A percentile compares a stretch with the other conserved stretches of the same genome.
Conservation (phyloP, 2,888 invertebrate genomes). For the Thysanoteuthis rhombus region DNA sequence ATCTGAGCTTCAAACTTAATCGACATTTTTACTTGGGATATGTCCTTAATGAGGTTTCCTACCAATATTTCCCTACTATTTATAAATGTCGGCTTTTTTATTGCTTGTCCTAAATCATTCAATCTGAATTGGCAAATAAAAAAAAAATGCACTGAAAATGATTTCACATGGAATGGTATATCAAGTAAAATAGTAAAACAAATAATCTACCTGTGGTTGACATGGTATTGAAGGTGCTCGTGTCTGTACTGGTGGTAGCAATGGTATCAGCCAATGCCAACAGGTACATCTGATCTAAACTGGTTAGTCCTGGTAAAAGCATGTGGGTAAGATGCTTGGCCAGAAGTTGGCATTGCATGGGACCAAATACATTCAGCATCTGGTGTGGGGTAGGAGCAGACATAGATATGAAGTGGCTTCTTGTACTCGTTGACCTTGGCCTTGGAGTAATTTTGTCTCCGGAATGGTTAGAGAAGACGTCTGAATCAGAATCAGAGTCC, state of each 20-base stretch:
- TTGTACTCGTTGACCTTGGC: slow-evolving; percentile 34
- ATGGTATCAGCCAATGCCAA: slow-evolving; percentile 98
- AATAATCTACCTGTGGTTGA: background rate
- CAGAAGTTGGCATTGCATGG: slow-evolving; percentile 55
- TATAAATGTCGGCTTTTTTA: no score
- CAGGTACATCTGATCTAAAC: slow-evolving; percentile 98
- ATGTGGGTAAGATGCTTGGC: slow-evolving; percentile 82
- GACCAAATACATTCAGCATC: slow-evolving; percentile 58
- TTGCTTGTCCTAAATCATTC: no score
- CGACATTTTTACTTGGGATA: no score
- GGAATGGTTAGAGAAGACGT: slow-evolving; percentile 50
- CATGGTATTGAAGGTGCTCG: slow-evolving; percentile 28
- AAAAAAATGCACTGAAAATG: no score
- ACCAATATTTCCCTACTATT: no score
- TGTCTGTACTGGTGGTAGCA: slow-evolving; percentile 69
- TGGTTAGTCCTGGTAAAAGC: slow-evolving; percentile 81
- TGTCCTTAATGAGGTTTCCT: no score
- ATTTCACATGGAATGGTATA: background rate
- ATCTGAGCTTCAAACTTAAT: no score
- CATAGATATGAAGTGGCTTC: slow-evolving; percentile 34
- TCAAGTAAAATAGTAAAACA: background rate
- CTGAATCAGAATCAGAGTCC: slow-evolving; percentile 50
- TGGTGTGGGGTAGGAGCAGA: slow-evolving; percentile 34
- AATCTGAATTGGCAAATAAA: no score
- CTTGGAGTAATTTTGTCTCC: slow-evolving; percentile 78